phyloP scores from a whole-genome alignment of 2,113 vertebrate genomes.

The Chloebia gouldiae region DNA sequence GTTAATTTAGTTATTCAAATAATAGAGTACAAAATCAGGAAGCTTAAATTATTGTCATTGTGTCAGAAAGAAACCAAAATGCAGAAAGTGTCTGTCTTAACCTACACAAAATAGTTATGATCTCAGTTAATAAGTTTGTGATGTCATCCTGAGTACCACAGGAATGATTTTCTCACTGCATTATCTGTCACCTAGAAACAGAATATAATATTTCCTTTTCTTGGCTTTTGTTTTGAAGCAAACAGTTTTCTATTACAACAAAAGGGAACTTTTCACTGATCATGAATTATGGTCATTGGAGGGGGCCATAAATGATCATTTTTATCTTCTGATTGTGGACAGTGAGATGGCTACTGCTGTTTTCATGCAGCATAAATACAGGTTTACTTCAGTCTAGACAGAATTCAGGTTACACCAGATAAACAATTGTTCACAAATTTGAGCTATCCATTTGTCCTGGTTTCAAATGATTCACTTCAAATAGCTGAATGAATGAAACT shows the following conservation, averaged over 20 bases:
- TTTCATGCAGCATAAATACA: not conserved
- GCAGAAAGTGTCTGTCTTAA: not conserved
- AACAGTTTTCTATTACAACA: not conserved
- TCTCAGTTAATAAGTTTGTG: not conserved
- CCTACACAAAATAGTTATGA: not conserved
- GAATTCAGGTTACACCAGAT: not conserved
- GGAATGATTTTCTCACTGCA: not conserved
- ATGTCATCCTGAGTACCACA: not conserved
- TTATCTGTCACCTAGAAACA: not conserved
- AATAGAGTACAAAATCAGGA: not conserved
- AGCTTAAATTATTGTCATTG: not conserved
- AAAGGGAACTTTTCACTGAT: not conserved
- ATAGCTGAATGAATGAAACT: not conserved
- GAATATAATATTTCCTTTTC: not conserved
- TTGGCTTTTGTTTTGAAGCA: not conserved
- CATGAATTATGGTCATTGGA: not conserved
- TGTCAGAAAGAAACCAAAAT: not conserved
- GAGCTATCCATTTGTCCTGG: not conserved
- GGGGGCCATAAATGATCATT: not conserved
- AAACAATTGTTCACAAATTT: not conserved
- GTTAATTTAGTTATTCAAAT: not conserved
- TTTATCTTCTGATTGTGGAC: not conserved
- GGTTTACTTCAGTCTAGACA: not conserved
- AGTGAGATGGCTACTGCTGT: not conserved
- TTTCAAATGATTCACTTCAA: not conserved